Conservation (phyloP, 2,888 invertebrate species). For the Cryptus armator region DNA sequence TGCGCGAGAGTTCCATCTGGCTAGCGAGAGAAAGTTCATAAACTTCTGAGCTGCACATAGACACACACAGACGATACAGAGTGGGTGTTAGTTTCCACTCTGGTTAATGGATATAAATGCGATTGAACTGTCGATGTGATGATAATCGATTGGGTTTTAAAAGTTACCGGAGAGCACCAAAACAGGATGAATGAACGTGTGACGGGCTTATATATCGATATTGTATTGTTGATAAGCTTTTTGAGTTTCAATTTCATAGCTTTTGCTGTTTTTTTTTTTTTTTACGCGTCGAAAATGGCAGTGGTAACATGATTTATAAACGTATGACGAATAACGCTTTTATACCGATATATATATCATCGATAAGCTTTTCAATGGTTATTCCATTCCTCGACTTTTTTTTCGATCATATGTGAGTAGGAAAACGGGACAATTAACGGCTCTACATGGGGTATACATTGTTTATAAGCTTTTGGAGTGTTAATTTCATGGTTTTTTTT, state of each 20-base stretch:
- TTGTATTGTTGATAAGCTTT: neutral
- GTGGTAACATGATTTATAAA: no score
- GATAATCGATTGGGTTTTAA: slow-evolving; percentile 17
- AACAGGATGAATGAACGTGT: neutral
- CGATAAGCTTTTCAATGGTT: no score
- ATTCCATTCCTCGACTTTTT: no score
- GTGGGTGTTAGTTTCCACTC: slow-evolving; percentile 1
- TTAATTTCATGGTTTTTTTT: neutral
- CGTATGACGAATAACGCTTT: no score
- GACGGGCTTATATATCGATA: neutral
- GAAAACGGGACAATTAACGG: neutral
- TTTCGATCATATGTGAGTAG: neutral
- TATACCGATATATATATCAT: no score
- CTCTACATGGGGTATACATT: neutral
- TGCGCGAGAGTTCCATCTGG: slow-evolving; percentile 13
- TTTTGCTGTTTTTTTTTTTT: neutral
- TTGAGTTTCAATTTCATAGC: neutral
- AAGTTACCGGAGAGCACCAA: neutral
- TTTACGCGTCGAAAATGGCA: neutral
- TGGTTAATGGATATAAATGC: slow-evolving; percentile 10
- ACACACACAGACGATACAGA: neutral
- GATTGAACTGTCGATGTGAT: neutral
- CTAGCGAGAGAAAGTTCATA: slow-evolving; percentile 26
- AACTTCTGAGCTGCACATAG: slow-evolving; percentile 20
- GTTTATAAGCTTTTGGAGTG: slow-evolving; percentile 9